Base-by-base conservation (phyloP, 2,888 invertebrate species). In the Cremastinae sp. region DNA sequence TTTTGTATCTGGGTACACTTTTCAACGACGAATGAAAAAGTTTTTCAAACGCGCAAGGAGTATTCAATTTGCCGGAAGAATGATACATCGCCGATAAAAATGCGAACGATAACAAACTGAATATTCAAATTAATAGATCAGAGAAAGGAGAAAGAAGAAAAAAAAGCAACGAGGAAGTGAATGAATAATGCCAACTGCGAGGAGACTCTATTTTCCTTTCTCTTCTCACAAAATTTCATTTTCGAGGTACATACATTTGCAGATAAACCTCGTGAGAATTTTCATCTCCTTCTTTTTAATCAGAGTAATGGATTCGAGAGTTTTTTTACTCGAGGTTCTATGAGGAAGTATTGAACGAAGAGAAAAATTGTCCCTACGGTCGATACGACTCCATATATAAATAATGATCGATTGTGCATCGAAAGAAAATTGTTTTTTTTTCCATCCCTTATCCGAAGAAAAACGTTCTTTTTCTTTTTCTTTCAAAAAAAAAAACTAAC, bases 291-390 rank as follows among this genome's bases (percentile, higher is more conserved):
- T 61, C 49, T 35, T 43, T 62, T 43, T 56, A 68, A 62, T 62
- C 66, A 51, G 45, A 56, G 56, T 71, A 75, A 68, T 68, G 71
- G 56, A 75, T 61, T 47, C 47, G 39, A 5, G 61, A 55, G 35
- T 47, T 75, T 62, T 61, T 35, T 53, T 53, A 51, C 0, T 47
- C 22, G 12, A 4, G 4, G 14, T 37, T 37, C 51, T 59, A 51
- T 10, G 9, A 35, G 37, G 37, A 28, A 61, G 14, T 2, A 10
- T 37, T 47, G 49, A 56, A 59, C 12, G 37, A 12, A 2, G n/a
- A 28, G 43, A 12, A 47, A 62, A 35, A 59, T 64, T 51, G 8
- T 62, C 45, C 28, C 22, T 35, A 22, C 55, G 62, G 69, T 69
- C 49, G 39, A 70, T 71, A 55, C 43, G 51, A 53, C 37, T 59